These are phyloP conservation scores for Herpetotheres cachinnans DNA, from an alignment of 2,113 vertebrate species.

Conservation along the genomic window DNA sequence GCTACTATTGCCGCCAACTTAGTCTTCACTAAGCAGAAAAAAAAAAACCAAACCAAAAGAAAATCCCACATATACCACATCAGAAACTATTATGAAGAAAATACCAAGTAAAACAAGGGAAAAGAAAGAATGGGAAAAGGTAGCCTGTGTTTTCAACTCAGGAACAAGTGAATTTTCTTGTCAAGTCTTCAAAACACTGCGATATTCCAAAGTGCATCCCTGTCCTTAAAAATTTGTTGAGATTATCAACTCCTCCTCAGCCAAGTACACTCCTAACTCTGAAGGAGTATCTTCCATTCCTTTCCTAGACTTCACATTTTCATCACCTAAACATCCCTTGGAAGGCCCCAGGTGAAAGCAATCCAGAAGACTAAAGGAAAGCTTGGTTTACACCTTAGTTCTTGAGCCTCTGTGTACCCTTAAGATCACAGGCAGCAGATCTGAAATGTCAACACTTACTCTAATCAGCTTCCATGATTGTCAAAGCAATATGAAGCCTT, in stretches of 20 bases:
- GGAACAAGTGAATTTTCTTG: not conserved
- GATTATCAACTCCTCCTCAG: not conserved
- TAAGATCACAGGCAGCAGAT: not conserved
- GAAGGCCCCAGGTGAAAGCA: not conserved
- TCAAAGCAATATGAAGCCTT: not conserved
- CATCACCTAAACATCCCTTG: not conserved
- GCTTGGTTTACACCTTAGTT: not conserved
- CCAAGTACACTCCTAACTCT: not conserved
- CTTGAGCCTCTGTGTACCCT: not conserved
- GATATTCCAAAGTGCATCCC: not conserved
- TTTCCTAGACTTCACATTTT: not conserved
- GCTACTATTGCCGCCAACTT: not conserved
- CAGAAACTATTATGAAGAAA: not conserved
- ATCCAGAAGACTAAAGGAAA: not conserved
- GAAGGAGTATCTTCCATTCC: not conserved
- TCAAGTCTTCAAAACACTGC: not conserved
- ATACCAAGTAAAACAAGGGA: not conserved
- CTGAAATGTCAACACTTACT: not conserved
- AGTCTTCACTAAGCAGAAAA: not conserved
- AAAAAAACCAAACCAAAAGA: not conserved
- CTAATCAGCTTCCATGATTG: not conserved
- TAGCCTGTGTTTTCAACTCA: not conserved
- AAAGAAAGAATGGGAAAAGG: not conserved
- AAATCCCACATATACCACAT: not conserved
- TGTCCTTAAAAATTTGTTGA: not conserved